These are phyloP conservation scores for Caenorhabditis briggsae DNA, from an alignment of 1,140 invertebrate genomes.

Conservation along the genomic window DNA sequence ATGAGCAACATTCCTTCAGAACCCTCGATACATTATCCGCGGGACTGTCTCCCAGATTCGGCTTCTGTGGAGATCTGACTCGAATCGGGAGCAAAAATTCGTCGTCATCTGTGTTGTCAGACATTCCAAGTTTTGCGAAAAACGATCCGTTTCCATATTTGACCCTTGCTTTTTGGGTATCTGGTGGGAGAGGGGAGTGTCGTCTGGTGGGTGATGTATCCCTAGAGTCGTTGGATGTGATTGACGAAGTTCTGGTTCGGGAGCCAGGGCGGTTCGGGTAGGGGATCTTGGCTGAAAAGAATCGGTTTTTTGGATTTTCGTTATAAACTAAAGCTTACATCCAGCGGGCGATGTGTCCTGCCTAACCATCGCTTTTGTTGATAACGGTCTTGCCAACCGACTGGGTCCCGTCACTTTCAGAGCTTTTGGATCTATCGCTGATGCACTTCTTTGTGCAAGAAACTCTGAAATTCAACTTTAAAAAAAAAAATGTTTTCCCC, in stretches of 20 bases:
- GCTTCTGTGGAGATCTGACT: neutral
- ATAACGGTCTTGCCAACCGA: slow-evolving; percentile 2
- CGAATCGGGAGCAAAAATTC: slow-evolving; percentile 25
- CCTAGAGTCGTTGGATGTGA: slow-evolving; percentile 23
- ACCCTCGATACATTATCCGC: slow-evolving; percentile 14
- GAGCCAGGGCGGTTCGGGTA: slow-evolving; percentile 19
- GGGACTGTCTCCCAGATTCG: neutral
- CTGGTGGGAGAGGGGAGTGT: slow-evolving; percentile 1
- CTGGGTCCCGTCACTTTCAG: slow-evolving; percentile 3
- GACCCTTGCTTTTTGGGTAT: slow-evolving; percentile 1
- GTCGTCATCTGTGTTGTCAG: slow-evolving; percentile 12
- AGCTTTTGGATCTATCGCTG: slow-evolving; percentile 34
- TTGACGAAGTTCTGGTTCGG: slow-evolving; percentile 19
- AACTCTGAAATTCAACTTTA: slow-evolving; percentile 49
- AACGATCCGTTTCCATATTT: slow-evolving; percentile 48
- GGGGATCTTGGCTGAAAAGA: slow-evolving; percentile 21
- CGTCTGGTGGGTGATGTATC: slow-evolving; percentile 23
- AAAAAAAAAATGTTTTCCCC: too few species aligned
- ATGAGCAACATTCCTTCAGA: slow-evolving; percentile 42
- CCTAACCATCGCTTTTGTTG: slow-evolving; percentile 12
- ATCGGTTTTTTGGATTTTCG: neutral
- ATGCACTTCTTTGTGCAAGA: slow-evolving; percentile 36
- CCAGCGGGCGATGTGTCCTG: slow-evolving; percentile 24
- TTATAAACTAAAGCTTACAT: neutral
- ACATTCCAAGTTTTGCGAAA: slow-evolving; percentile 34